Percentiles rank a stretch among this genome's conserved stretches.
phyloP scores from a whole-genome alignment of 2,797 vertebrate genomes.

The Micromesistius poutassou region DNA sequence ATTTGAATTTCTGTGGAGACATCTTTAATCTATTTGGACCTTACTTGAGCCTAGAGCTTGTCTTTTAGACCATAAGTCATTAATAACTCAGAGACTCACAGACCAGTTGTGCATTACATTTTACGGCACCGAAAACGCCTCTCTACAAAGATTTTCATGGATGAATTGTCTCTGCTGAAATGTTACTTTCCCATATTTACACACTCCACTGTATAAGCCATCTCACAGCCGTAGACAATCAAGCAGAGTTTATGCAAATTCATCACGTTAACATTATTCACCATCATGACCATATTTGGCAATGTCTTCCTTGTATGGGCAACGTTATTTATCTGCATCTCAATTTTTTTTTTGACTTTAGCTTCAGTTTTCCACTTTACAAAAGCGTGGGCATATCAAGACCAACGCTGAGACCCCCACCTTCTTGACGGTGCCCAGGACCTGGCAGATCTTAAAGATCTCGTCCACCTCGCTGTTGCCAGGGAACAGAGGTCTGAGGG shows the following conservation, averaged over 20 bases:
- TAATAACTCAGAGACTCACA: no score
- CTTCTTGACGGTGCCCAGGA: slow-evolving; percentile 94
- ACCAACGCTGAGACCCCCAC: slow-evolving; percentile 56
- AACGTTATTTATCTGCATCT: slow-evolving; percentile 22
- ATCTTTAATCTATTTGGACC: background rate
- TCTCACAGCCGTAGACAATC: no score
- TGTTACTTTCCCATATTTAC: background rate
- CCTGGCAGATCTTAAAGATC: slow-evolving; percentile 99
- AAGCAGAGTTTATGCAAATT: background rate
- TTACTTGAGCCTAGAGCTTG: background rate
- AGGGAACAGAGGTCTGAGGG: slow-evolving; percentile 92
- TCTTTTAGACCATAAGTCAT: background rate
- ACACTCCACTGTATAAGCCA: background rate
- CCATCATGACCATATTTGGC: background rate
- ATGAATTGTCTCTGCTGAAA: background rate
- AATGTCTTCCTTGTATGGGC: background rate
- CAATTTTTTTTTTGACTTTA: background rate
- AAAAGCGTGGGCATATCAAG: background rate
- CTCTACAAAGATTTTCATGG: background rate
- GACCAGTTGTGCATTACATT: no score
- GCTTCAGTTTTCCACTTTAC: background rate
- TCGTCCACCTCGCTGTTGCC: slow-evolving; percentile 96
- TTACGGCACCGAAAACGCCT: no score
- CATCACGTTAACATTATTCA: background rate
- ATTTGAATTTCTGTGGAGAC: background rate